Base-by-base conservation (phyloP, 2,797 vertebrate species). In the Muraenolepis orangiensis region DNA sequence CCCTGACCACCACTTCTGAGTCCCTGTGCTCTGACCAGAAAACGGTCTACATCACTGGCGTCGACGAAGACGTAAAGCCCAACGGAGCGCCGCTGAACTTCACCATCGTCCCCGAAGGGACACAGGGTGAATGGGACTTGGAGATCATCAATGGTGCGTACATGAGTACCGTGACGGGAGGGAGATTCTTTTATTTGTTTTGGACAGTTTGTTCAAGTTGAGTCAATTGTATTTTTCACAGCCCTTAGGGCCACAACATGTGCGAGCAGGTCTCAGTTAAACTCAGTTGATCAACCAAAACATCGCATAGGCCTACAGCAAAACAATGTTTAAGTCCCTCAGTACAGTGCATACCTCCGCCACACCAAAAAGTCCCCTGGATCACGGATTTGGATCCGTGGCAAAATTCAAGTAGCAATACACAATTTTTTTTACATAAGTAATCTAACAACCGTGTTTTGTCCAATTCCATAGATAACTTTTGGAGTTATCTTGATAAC, bases 1-100 rank as follows among this genome's bases (percentile, higher is more conserved):
- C 78, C 16, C 87, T 99, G 78, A 84, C 89, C 14, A 87, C 94
- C 72, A 86, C 76, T 0, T 70, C 82, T 1, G 90, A 76, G 46
- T 91, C 13, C 0, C 29, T 95, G 29, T 99, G 98, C 79, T 86
- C 90, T 0, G 70, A 94, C 20, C 4, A 76, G 12, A 89, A 87
- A 3, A 91, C 87, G 0, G 86, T 98, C 67, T 84, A 92, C 6
- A 83, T 97, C 26, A 95, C 93, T 0, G 97, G 92, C 4, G 13
- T 16, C 4, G 97, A 99, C 85, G 77, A 84, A 66, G 97, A 99
- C 32, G 40, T 72, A 0, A 70, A 81, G 80, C 95, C 93, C 8
- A 91, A 97, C 36, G 93, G 89, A 14, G 89, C 89, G 69, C 96
- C 97, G 0, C 95, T 96, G 77, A 92, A 72, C 8, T 98, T 98